Evolutionary conservation across 2,113 vertebrate genomes (phyloP).

Genomic region (Callopanchax toddi): DNA sequence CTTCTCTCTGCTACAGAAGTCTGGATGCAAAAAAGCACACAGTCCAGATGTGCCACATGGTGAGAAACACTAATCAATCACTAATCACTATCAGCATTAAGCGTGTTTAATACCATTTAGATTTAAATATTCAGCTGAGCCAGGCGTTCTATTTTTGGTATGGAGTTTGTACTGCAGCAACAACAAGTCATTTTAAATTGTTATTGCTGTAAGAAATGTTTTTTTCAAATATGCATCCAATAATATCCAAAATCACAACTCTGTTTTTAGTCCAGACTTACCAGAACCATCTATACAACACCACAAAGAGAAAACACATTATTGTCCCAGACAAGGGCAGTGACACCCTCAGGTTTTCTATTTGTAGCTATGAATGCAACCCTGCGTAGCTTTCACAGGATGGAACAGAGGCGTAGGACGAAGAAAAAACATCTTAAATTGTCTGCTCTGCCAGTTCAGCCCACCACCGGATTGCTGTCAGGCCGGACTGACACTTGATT

Average conservation of each 20-base stretch:
- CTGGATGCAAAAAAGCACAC: no score
- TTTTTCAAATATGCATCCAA: no score
- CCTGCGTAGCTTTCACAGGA: conserved; percentile 24
- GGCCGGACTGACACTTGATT: conserved; percentile 52
- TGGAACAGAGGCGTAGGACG: conserved; percentile 19
- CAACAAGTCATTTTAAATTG: no score
- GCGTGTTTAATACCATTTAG: no score
- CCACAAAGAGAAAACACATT: conserved; percentile 33
- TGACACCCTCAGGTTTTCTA: conserved; percentile 42
- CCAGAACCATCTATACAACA: conserved; percentile 12
- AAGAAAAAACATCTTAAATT: conserved; percentile 51
- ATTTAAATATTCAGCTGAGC: no score
- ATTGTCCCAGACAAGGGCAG: conserved; percentile 36
- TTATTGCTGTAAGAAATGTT: no score
- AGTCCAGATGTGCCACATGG: no score
- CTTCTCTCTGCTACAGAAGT: no score
- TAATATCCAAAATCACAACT: background rate
- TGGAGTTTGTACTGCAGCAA: no score
- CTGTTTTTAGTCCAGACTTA: background rate
- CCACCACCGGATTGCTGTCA: conserved; percentile 37
- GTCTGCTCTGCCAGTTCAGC: conserved; percentile 44
- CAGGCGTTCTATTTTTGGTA: no score
- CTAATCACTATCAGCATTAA: no score
- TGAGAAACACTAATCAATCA: no score
- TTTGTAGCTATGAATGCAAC: conserved; percentile 42